phyloP scores from a whole-genome alignment of 1,140 invertebrate genomes.

The Megalopta genalis region DNA sequence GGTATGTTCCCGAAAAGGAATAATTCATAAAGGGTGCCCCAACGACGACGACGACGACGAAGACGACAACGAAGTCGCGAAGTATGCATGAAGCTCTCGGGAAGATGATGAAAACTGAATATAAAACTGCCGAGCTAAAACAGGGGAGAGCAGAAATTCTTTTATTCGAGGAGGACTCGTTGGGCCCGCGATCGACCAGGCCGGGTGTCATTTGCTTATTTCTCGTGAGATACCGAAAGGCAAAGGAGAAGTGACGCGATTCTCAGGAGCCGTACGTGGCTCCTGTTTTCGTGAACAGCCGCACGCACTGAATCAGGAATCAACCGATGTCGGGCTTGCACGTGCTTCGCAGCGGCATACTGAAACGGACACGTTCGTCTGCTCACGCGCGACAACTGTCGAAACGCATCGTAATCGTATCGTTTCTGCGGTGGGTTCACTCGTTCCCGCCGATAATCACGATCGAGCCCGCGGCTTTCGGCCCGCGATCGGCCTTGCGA shows the following conservation, averaged over 20 bases:
- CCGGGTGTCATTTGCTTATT: slow-evolving; percentile 14
- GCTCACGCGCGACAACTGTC: slow-evolving; percentile 48
- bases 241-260: background rate
- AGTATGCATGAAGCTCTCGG: slow-evolving; percentile 13
- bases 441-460: background rate
- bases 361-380: slow-evolving; percentile 40
- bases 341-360: slow-evolving; percentile 48
- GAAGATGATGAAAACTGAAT: slow-evolving; percentile 36
- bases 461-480: background rate
- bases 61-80: background rate
- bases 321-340: slow-evolving; percentile 54
- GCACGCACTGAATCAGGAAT: slow-evolving; percentile 53
- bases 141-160: too few relatives aligned
- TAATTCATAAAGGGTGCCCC: slow-evolving; percentile 32
- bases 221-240: slow-evolving; percentile 5
- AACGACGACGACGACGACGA: too few relatives aligned
- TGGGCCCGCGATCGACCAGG: too few relatives aligned
- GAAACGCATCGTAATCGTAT: slow-evolving; percentile 54
- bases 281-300: slow-evolving; percentile 53
- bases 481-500: too few relatives aligned
- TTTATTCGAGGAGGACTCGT: too few relatives aligned
- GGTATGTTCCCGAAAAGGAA: slow-evolving; percentile 4
- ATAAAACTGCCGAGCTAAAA: background rate
- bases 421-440: slow-evolving; percentile 30
- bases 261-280: slow-evolving; percentile 43